Conservation (phyloP, 2,797 vertebrate species). For the Merluccius polli region DNA sequence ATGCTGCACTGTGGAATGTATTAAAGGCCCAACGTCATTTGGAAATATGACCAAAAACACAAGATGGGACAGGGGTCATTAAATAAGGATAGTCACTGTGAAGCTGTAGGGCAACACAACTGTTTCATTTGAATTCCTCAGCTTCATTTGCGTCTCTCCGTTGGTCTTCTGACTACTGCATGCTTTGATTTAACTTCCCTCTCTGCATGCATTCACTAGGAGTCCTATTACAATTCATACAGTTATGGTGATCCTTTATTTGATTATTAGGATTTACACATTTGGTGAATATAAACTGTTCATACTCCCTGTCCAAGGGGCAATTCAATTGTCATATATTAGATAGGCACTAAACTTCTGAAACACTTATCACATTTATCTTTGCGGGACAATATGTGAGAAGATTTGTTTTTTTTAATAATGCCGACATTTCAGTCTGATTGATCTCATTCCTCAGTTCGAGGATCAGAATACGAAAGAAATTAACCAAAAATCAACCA, state of each 20-base stretch:
- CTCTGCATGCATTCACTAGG: not conserved
- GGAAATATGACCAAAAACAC: constrained; percentile 17
- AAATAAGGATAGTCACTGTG: not conserved
- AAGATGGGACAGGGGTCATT: not conserved
- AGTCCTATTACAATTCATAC: not conserved
- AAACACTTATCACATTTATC: not conserved
- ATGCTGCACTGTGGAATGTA: constrained; percentile 7
- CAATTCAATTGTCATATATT: not conserved
- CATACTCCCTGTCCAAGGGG: not conserved
- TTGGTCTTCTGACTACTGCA: not conserved
- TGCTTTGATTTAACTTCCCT: not conserved
- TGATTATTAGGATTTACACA: not conserved
- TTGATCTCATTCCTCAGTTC: not conserved
- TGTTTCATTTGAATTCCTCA: not conserved
- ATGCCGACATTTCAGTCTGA: too few relatives aligned
- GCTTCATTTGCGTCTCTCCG: not conserved
- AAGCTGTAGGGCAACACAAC: not conserved
- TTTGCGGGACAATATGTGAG: not conserved
- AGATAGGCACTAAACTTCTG: not conserved
- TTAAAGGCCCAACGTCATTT: constrained; percentile 29
- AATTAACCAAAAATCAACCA: not conserved
- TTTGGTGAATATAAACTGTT: not conserved
- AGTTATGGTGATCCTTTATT: not conserved
- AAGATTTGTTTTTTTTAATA: not conserved
- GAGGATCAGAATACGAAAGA: not conserved